These are phyloP conservation scores for Callyntrura guangdongensis DNA, from an alignment of 2,888 invertebrate genomes.

Conservation along the genomic window DNA sequence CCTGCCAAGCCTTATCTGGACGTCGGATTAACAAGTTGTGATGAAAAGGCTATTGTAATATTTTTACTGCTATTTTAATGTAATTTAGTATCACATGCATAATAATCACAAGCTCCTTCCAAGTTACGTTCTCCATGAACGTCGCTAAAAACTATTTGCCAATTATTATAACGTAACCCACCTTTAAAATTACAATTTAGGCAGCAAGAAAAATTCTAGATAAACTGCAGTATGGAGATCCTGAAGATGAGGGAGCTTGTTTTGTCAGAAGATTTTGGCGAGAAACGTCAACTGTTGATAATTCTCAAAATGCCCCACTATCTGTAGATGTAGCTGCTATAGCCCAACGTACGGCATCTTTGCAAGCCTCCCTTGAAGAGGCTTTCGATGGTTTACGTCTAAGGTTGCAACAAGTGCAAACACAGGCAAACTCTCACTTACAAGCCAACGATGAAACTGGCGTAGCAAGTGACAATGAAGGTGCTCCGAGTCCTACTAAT, in stretches of 20 bases:
- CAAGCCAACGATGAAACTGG: neutral
- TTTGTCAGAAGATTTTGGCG: slow-evolving; percentile 66
- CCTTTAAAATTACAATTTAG: too few species aligned
- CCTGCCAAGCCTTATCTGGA: slow-evolving; percentile 67
- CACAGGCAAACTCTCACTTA: neutral
- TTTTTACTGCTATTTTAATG: too few species aligned
- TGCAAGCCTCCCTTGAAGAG: slow-evolving; percentile 62
- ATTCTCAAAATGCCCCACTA: slow-evolving; percentile 1
- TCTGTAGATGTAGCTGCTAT: slow-evolving; percentile 53
- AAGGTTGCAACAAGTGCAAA: slow-evolving; percentile 38
- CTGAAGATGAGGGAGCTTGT: slow-evolving; percentile 64
- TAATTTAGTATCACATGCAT: too few species aligned
- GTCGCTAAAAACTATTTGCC: neutral
- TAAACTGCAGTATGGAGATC: slow-evolving; percentile 60
- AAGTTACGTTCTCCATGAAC: too few species aligned
- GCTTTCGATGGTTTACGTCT: slow-evolving; percentile 57
- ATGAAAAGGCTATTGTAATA: slow-evolving; percentile 60
- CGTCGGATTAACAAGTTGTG: slow-evolving; percentile 53
- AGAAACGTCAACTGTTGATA: slow-evolving; percentile 46
- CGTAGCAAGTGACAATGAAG: slow-evolving; percentile 13
- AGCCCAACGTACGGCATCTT: slow-evolving; percentile 59
- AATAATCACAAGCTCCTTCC: too few species aligned
- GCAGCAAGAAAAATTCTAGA: slow-evolving; percentile 60
- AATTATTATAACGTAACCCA: too few species aligned
- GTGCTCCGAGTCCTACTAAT: neutral